Evolutionary conservation across 2,888 invertebrate species (phyloP).

Genomic region (Pogonocherus hispidulus): DNA sequence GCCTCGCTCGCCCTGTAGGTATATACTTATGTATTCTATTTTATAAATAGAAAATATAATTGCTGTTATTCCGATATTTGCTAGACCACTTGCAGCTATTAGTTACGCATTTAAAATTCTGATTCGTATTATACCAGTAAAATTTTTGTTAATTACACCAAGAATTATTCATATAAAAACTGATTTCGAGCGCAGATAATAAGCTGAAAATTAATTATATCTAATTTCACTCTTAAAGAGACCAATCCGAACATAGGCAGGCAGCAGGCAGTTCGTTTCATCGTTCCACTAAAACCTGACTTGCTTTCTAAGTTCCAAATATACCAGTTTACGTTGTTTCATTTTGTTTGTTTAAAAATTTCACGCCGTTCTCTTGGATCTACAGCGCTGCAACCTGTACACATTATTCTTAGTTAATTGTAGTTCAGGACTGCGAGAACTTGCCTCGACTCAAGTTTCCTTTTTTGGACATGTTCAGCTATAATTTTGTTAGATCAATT

Average conservation of each 20-base stretch:
- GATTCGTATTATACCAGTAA: neutral
- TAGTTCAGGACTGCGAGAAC: neutral
- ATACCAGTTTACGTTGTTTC: constrained; percentile 2
- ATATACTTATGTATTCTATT: no score
- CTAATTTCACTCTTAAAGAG: neutral
- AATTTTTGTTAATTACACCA: neutral
- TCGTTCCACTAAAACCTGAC: constrained; percentile 1
- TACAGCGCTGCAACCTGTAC: neutral
- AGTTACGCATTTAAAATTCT: neutral
- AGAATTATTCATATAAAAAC: neutral
- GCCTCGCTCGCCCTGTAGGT: no score
- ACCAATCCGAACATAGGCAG: neutral
- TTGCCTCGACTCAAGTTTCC: neutral
- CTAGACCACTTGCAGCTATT: neutral
- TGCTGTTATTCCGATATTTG: no score
- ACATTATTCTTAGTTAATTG: constrained; percentile 1
- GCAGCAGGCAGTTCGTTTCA: no score
- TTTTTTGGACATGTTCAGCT: constrained; percentile 2
- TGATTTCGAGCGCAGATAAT: neutral
- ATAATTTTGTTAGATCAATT: constrained; percentile 12
- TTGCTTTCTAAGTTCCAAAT: constrained; percentile 15
- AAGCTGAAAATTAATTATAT: neutral
- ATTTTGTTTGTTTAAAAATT: constrained; percentile 14
- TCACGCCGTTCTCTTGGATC: constrained; percentile 3
- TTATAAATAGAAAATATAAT: no score